Base-by-base conservation (phyloP, 2,113 vertebrate species). In the Megaceryle maxima region DNA sequence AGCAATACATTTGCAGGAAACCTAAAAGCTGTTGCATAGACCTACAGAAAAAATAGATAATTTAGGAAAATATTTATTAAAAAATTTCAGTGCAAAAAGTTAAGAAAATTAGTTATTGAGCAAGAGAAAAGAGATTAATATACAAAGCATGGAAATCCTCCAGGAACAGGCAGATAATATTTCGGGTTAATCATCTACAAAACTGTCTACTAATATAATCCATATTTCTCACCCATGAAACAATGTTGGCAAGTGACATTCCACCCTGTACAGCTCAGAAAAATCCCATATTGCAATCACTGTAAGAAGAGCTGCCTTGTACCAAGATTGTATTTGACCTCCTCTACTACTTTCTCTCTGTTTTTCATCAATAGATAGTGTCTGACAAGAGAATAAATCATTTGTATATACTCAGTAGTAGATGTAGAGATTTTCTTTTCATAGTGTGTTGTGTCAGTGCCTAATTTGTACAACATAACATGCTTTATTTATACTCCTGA, bases 1-100 rank as follows among this genome's bases (percentile, higher is more conserved):
- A 78, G 74, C 80, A 92, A 57, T 50, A 62, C 28, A 70, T 94
- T 89, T 95, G 26, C 75, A 87, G 81, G 33, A 74, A 96, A 48
- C 20, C 51, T 67, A 51, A 83, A 44, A 78, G 37, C 25, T 94
- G 60, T 90, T 26, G 13, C 31, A 81, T 41, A 87, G 59, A 80
- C 35, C 46, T 73, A 48, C 8, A 81, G 33, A 88, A 78, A 35
- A 43, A 93, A 80, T 24, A 89, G 12, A 26, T 86, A 35, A 39
- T 94, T 80, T 60, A 63, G 31, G 31, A 86, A 86, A 17, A 35
- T 26, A 5, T n/a, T 73, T 76, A 29, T 19, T 0, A 3, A 37
- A 59, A 95, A 85, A 24, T 25, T 7, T 81, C 2, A 0, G 2
- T 82, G 60, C 5, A 70, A 81, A 80, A 95, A 37, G 7, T 81